Evolutionary conservation across 2,888 invertebrate species (phyloP), one percentile per base, ranked within the genome.

Genomic region (Aphidoletes aphidimyza): DNA sequence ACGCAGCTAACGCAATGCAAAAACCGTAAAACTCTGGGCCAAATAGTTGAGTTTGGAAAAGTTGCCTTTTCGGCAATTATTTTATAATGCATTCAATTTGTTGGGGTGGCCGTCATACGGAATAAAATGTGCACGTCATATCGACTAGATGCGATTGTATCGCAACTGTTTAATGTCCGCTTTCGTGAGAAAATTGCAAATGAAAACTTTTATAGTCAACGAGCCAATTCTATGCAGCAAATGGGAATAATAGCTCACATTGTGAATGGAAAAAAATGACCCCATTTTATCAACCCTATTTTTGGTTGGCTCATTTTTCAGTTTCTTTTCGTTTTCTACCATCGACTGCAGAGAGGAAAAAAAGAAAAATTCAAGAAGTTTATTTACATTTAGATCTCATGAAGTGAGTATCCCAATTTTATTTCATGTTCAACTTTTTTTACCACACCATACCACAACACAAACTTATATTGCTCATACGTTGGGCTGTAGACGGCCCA

Each of bases 231-330:
- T 69, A 69, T 69, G 69, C 69, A 30, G 69, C 69, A 69, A 69
- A 69, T 69, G 69, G 69, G 34, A 69, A 69, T 69, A 69, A 69
- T 69, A 30, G 69, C 69, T 30, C 1, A 69, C 5, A 9, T 3
- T 3, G 3, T 69, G 69, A 69, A 30, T 30, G 26, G 34, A 14
- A 30, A 69, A 69, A 69, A 69, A 5, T 69, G 69, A 69, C 34
- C 69, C 69, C 69, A 69, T 69, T 69, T 69, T 30, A 69, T 69
- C 69, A 69, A 69, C 69, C 34, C 69, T 69, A 69, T 69, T 69
- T 30, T 69, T 69, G 69, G 69, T 22, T 54, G 54, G 54, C 22
- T 47, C n/a, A n/a, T n/a, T n/a, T n/a, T n/a, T n/a, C n/a, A n/a
- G 14, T 14, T 42, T 42, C 14, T 14, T 9, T 42, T 42, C 42